Base-by-base conservation (phyloP, 2,888 invertebrate species). In the Leptopilina syphax region DNA sequence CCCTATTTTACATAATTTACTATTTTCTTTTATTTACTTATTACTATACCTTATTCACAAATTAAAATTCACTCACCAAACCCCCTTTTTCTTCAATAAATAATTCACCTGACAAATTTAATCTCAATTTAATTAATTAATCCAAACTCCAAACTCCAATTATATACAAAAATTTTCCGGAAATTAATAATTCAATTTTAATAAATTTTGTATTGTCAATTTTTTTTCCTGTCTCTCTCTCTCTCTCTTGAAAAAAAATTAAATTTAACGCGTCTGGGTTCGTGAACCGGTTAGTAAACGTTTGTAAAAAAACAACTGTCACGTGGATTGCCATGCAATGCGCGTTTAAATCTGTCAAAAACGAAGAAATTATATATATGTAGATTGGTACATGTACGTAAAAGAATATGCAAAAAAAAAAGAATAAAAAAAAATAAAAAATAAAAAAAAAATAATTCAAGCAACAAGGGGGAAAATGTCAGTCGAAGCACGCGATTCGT, bases 401-500 rank as follows among this genome's bases (percentile, higher is more conserved):
- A 44, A 44, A 0, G 8, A 44, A 44, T 12, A 50, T 50, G 50
- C 2, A 12, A 12, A 50, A 12, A 50, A 10, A 10, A 50, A 10
- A 50, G 2, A 50, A 50, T 10, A 9, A 50, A 50, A 50, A 50
- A 50, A 2, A 70, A 57, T 57, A 1, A 34, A 34, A 34, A 34
- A 50, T 10, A 50, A 50, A 50, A 9, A 50, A 50, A 50, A 50
- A 50, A 50, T 50, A 70, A 57, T 57, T 73, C n/a, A 8, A 73
- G 7, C 70, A 73, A 73, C 12, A 34, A n/a, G n/a, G 57, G 57
- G 50, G 50, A 73, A 70, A 70, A 70, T 57, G 54, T 54, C 57
- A 67, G 67, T 68, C 77, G 60, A n/a, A 80, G 77, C 63, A 77
- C 65, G 80, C 44, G 66, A 73, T 77, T 77, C 65, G 70, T 60